Conservation (phyloP, 2,113 vertebrate genomes). For the Cynopterus brachyotis region DNA sequence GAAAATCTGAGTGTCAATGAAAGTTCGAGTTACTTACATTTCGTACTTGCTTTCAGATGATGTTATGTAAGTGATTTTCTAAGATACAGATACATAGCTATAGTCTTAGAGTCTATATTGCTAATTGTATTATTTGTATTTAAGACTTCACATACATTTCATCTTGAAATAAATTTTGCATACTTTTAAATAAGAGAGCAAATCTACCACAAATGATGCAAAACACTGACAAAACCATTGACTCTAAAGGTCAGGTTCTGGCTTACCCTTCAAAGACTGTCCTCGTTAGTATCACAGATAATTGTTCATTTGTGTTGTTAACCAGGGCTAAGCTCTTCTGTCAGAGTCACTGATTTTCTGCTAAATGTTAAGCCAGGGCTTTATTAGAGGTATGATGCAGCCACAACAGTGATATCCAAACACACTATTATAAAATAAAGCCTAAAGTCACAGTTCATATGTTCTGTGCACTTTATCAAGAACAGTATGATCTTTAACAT, state of each 20-base stretch:
- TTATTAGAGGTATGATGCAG: background rate
- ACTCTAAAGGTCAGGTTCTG: background rate
- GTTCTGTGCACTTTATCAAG: background rate
- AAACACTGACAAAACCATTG: background rate
- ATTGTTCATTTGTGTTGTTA: background rate
- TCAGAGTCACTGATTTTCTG: background rate
- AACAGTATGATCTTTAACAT: slow-evolving; percentile 15
- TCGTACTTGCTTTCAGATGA: background rate
- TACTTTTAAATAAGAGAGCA: background rate
- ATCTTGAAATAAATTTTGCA: background rate
- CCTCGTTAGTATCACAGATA: background rate
- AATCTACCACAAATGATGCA: background rate
- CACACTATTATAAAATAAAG: background rate
- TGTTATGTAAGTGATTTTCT: background rate
- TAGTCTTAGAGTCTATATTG: background rate
- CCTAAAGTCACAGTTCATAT: background rate
- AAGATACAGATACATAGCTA: background rate
- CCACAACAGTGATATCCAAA: background rate
- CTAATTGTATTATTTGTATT: background rate
- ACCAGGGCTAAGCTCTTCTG: background rate
- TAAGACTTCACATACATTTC: background rate
- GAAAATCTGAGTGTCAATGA: background rate
- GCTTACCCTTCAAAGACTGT: background rate
- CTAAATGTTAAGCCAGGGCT: slow-evolving; percentile 35
- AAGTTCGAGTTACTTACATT: fast-evolving